Base-by-base conservation (phyloP, 2,113 vertebrate genomes). In the Pachyramphus minor region DNA sequence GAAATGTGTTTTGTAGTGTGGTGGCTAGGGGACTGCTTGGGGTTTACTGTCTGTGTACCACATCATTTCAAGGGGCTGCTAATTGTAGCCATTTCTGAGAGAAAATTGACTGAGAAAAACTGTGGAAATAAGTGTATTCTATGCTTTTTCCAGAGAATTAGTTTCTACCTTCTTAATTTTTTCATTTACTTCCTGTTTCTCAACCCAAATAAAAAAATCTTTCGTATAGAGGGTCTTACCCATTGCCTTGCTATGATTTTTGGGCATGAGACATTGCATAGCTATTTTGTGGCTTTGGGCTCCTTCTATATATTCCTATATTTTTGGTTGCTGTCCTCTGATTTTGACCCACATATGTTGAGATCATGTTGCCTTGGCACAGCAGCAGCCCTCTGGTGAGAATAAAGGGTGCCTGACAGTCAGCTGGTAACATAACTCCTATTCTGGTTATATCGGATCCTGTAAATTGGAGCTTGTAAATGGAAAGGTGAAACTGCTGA, bases 301-400 rank as follows among this genome's bases (percentile, higher is more conserved):
- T 84, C 15, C 37, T 68, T 64, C 39, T 42, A 30, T 0, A 0
- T 25, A 23, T 63, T 68, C 35, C 63, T 52, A 21, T 21, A 28
- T 42, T 64, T 88, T 59, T 3, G 0, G 4, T 31, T 28, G 18
- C 14, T 52, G 15, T 35, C 15, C 41, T 75, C 19, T 62, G 35
- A 31, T 49, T 81, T 78, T 59, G 52, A 18, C 15, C 27, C 33
- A 9, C 0, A 0, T 7, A 22, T 0, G 0, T 5, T 27, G 19
- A 67, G 16, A 8, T 72, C 0, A 0, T 0, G 0, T 22, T 49
- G 3, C 53, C 14, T n/a, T 45, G 11, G 12, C 25, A 35, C 17
- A 41, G 16, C 12, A 3, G 20, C 37, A 60, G 72, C 30, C 8
- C 33, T 41, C 28, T 22, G 47, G 19, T 30, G 80, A 33, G 4